Percentiles rank a stretch among this genome's conserved stretches.
Conservation (phyloP, 2,797 vertebrate genomes). For the Sebastes umbrosus region DNA sequence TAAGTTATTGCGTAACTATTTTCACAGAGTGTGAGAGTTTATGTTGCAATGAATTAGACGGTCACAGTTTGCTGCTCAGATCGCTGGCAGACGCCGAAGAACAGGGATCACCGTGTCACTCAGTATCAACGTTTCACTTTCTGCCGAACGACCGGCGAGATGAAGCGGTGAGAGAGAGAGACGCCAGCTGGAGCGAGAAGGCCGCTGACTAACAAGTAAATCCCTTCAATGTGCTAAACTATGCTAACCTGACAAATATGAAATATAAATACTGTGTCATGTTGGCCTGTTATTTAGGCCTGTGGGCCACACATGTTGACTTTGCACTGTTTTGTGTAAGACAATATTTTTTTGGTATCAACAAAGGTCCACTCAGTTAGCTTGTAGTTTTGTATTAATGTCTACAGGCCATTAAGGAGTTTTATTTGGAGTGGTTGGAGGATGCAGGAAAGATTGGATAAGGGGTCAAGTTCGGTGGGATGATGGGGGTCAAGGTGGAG, state of each 20-base stretch:
- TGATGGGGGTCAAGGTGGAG: too few relatives aligned
- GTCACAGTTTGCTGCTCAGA: background rate
- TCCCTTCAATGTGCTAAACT: background rate
- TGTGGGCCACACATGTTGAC: background rate
- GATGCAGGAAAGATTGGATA: too few relatives aligned
- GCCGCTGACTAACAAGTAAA: slow-evolving; percentile 15
- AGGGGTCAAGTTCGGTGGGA: rapidly evolving
- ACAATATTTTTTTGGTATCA: too few relatives aligned
- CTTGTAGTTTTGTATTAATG: too few relatives aligned
- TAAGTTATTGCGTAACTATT: background rate
- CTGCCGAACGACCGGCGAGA: background rate
- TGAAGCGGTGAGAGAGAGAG: background rate
- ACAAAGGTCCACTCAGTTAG: too few relatives aligned
- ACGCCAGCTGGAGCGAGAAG: slow-evolving; percentile 9
- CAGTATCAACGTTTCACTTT: slow-evolving; percentile 14
- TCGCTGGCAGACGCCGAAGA: slow-evolving; percentile 11
- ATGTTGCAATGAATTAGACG: slow-evolving; percentile 9
- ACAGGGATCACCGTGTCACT: slow-evolving; percentile 28
- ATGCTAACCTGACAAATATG: slow-evolving; percentile 4
- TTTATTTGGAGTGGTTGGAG: too few relatives aligned
- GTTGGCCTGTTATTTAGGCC: background rate
- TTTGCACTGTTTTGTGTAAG: too few relatives aligned
- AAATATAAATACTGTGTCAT: background rate
- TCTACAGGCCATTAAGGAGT: too few relatives aligned
- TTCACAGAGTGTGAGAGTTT: slow-evolving; percentile 23